Conservation (phyloP, 2,797 vertebrate species). For the Botia kubotai region DNA sequence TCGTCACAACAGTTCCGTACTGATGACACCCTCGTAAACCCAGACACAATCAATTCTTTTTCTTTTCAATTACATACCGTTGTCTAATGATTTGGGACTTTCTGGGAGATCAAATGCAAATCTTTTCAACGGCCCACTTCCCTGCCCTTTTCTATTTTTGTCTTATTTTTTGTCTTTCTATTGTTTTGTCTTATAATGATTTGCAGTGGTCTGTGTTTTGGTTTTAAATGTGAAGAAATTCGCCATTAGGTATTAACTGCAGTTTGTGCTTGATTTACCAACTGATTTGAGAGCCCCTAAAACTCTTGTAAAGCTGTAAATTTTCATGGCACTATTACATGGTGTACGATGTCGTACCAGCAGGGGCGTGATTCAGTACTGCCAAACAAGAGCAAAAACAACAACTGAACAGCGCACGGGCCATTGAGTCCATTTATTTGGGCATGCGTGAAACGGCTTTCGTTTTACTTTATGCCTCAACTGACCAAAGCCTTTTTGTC, state of each 20-base stretch:
- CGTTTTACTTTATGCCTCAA: constrained; percentile 4
- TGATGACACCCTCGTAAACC: too few relatives aligned
- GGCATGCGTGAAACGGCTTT: not conserved
- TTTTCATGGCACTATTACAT: not conserved
- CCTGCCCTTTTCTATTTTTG: too few relatives aligned
- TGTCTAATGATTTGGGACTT: not conserved
- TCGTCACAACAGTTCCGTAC: too few relatives aligned
- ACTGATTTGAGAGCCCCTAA: not conserved
- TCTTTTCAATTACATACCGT: not conserved
- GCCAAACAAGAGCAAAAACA: not conserved
- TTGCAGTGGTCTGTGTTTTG: not conserved
- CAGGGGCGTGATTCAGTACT: constrained; percentile 10
- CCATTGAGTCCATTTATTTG: not conserved
- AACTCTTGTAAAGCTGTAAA: not conserved
- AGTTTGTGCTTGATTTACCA: constrained; percentile 9
- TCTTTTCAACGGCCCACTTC: too few relatives aligned
- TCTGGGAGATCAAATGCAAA: not conserved
- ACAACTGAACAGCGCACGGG: not conserved
- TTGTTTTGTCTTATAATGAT: not conserved
- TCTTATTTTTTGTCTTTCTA: too few relatives aligned
- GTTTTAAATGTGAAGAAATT: not conserved
- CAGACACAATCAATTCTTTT: not conserved
- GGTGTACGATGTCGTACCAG: not conserved
- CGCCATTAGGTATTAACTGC: not conserved
- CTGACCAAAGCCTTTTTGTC: constrained; percentile 59